Evolutionary conservation across 2,797 vertebrate species (phyloP).

Genomic region (Iguana delicatissima): DNA sequence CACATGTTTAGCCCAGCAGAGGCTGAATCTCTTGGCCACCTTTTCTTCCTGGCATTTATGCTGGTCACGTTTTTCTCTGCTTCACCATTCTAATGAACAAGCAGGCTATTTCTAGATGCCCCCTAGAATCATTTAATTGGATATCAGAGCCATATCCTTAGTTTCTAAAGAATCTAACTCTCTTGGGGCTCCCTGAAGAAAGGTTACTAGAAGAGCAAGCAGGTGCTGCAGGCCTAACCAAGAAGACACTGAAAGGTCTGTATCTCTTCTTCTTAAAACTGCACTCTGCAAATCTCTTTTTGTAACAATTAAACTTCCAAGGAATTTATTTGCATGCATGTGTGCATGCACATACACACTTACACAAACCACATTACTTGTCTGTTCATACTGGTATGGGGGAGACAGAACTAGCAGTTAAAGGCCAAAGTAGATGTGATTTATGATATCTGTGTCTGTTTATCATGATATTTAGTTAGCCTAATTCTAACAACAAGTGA

Average conservation of each 20-base stretch:
- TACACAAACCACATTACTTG: neutral
- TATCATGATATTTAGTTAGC: neutral
- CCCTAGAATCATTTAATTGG: slow-evolving; percentile 53
- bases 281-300: neutral
- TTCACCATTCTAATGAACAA: slow-evolving; percentile 65
- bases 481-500: neutral
- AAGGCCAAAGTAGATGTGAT: neutral
- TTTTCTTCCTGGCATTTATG: slow-evolving; percentile 48
- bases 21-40: neutral
- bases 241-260: neutral
- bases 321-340: neutral
- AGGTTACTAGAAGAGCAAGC: slow-evolving; percentile 27
- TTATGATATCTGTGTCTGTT: no score
- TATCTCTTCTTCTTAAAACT: neutral
- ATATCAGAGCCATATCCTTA: slow-evolving; percentile 57
- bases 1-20: slow-evolving; percentile 9
- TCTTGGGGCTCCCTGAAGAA: slow-evolving; percentile 37
- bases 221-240: neutral
- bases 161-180: slow-evolving; percentile 44
- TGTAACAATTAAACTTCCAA: neutral
- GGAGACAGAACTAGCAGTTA: neutral
- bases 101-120: slow-evolving; percentile 66
- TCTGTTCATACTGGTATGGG: no score
- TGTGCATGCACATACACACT: neutral
- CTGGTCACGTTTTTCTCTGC: slow-evolving; percentile 52